Conservation (phyloP, 1,140 invertebrate species). For the Apis florea region DNA sequence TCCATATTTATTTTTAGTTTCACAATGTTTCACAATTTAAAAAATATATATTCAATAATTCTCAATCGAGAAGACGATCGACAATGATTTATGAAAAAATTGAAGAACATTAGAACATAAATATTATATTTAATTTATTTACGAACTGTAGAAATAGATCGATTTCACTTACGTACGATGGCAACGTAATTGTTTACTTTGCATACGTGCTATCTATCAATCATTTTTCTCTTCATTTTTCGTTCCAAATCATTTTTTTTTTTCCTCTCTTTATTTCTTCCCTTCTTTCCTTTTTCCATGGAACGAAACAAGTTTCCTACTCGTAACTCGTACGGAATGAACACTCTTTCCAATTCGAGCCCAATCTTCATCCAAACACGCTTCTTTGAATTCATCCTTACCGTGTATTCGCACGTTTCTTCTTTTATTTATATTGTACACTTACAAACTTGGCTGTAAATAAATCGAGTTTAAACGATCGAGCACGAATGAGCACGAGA, state of each 20-base stretch:
- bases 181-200: background rate
- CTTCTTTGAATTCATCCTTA: background rate
- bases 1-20: no score
- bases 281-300: background rate
- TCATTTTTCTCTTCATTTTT: background rate
- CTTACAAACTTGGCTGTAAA: background rate
- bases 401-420: background rate
- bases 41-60: no score
- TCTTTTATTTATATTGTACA: background rate
- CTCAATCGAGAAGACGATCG: no score
- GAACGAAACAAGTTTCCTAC: background rate
- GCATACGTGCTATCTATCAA: background rate
- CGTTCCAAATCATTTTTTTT: background rate
- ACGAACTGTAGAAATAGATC: background rate
- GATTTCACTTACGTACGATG: background rate
- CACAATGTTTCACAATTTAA: no score
- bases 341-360: background rate
- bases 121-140: slow-evolving; percentile 18
- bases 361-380: background rate
- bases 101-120: background rate
- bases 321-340: background rate
- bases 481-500: background rate
- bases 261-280: background rate
- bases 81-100: no score
- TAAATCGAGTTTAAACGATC: slow-evolving; percentile 1